Base-by-base conservation (phyloP, 2,888 invertebrate genomes). In the Zhuqinia jingwanae region DNA sequence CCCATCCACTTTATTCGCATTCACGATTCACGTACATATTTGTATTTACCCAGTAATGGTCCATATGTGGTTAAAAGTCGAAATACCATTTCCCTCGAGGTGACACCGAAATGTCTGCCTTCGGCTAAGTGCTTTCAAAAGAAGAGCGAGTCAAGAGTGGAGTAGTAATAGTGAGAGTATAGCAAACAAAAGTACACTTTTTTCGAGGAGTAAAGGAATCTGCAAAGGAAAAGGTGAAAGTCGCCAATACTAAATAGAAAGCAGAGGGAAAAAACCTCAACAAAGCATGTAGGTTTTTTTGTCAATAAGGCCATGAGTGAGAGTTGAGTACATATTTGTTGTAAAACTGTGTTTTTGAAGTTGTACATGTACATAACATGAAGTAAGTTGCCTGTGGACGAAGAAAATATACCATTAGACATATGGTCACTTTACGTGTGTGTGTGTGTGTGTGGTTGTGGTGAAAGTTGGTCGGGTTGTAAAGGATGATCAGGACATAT, bases 61-160 rank as follows among this genome's bases (percentile, higher is more conserved):
- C 58, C 75, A 76, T 76, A 83, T 83, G 83, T 83, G 76, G 83
- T 83, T 53, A 83, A 63, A 76, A 83, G 83, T 83, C 63, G 75
- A 83, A 83, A 75, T 83, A 76, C 83, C 75, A 76, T 83, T 83
- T 83, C 77, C 58, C 75, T 36, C 30, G 85, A 85, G 79, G 56
- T 79, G 79, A 79, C 79, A 85, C 76, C 73, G 42, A 76, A 83
- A 83, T 75, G 78, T 87, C 87, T 75, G 75, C 80, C 75, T 65
- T 42, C 56, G 63, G 73, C 65, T 77, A 83, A 76, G 83, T 76
- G 85, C 70, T 79, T 78, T 78, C 58, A 83, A 77, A 87, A 56
- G 56, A 20, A 45, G 50, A 68, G 45, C n/a, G 11, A 11, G 8
- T 30, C 15, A 25, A n/a, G 36, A 10, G 17, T n/a, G 27, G 53